Evolutionary conservation across 2,797 vertebrate species (phyloP), one percentile per base, ranked within the genome.

Genomic region (Parauchenoglanis ngamensis): DNA sequence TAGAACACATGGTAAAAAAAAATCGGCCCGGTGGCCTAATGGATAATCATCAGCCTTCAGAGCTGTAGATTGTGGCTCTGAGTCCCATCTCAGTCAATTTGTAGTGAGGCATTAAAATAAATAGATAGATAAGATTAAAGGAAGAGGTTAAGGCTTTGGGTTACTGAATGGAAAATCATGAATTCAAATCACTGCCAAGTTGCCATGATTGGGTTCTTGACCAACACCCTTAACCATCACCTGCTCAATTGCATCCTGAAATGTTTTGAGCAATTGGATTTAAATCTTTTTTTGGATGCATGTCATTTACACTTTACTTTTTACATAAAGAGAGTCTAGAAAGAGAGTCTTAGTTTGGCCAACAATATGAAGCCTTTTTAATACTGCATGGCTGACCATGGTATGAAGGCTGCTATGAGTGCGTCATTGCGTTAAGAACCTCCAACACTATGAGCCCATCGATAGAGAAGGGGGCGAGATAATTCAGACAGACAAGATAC

Each of bases 401-500:
- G 35, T 73, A 25, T 76, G 70, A 85, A 46, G 23, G 54, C 56
- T 72, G 80, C 54, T 54, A 40, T 59, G 77, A 85, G 75, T 31
- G 82, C 70, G 31, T 84, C 84, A 28, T 65, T 83, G 84, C 92
- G 91, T 52, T 83, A 83, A 54, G 81, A 68, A 83, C 63, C n/a
- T 52, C 46, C 0, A 28, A 83, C n/a, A 83, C 81, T 68, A 54
- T 5, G 46, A 83, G 46, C 49, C 92, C 89, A 91, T 90, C 81
- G 89, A 83, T 90, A 88, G 90, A 93, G 92, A 67, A 56, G 35
- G 65, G 46, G 92, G 93, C 93, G 92, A 94, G 94, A 95, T 95
- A 95, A 95, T 94, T 94, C 91, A 94, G 92, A 90, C 89, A 93
- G 93, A 94, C 93, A 91, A 90, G 92, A 92, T 91, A 91, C 92